Evolutionary conservation across 2,113 vertebrate genomes (phyloP).

Genomic region (Barnardius zonarius): DNA sequence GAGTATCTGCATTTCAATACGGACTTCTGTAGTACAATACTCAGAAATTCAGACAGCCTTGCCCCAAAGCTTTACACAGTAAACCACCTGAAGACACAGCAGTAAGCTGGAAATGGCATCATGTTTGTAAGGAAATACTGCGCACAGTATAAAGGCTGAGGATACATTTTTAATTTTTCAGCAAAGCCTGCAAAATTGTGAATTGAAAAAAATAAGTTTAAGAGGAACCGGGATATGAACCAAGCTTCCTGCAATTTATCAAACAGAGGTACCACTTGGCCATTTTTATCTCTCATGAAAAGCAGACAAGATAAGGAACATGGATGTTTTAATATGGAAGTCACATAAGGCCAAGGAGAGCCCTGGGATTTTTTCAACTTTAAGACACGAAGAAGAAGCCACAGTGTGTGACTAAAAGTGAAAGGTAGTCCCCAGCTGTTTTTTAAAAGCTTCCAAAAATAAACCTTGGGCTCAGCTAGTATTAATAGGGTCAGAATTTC

Average conservation of each 20-base stretch:
- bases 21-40: neutral
- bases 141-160: neutral
- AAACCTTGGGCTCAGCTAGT: neutral
- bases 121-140: neutral
- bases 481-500: constrained; percentile 38
- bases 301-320: neutral
- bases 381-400: neutral
- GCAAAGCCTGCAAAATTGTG: neutral
- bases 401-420: neutral
- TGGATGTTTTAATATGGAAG: neutral
- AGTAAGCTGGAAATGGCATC: neutral
- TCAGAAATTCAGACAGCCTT: neutral
- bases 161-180: neutral
- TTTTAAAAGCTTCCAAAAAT: constrained; percentile 55
- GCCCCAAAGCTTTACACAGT: neutral
- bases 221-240: neutral
- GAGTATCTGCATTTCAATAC: neutral
- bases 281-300: neutral
- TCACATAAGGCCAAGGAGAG: constrained; percentile 23
- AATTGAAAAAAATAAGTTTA: neutral
- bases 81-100: neutral
- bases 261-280: neutral
- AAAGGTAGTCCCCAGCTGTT: constrained; percentile 38
- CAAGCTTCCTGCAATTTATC: neutral
- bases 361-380: neutral